These are phyloP conservation scores for Apostichopus leukothele DNA, from an alignment of 53 echinoderm and acorn worm species.

Conservation along the genomic window DNA sequence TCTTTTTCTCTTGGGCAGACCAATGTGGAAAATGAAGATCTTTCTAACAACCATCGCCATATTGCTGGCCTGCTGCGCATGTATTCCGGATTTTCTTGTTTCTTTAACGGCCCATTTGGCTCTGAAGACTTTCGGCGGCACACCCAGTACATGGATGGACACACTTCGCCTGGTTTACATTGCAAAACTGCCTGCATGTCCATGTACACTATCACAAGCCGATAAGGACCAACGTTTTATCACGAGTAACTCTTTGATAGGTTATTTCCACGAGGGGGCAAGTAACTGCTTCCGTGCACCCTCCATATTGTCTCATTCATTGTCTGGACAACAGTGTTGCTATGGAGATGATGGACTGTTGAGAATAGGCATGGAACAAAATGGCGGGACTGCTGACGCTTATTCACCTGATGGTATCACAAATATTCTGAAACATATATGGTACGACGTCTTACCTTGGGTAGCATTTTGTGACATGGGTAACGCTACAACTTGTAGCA, in stretches of 20 bases:
- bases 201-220: slow-evolving; percentile 51
- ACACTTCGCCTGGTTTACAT: not conserved
- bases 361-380: slow-evolving; percentile 50
- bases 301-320: slow-evolving; percentile 2
- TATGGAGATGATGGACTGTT: slow-evolving; percentile 56
- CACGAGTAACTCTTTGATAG: slow-evolving; percentile 22
- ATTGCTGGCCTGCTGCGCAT: not conserved
- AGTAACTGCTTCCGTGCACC: slow-evolving; percentile 54
- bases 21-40: slow-evolving; percentile 4
- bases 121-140: not conserved
- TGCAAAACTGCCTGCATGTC: slow-evolving; percentile 47
- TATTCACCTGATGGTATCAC: slow-evolving; percentile 45
- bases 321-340: slow-evolving; percentile 67
- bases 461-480: slow-evolving; percentile 52
- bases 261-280: slow-evolving; percentile 53
- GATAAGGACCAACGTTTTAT: slow-evolving; percentile 34
- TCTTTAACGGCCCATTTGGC: not conserved
- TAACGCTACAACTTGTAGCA: slow-evolving; percentile 26
- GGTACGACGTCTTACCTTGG: slow-evolving; percentile 62
- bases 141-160: slow-evolving; percentile 8
- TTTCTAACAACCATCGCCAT: not conserved
- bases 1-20: not conserved
- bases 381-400: slow-evolving; percentile 67
- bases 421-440: slow-evolving; percentile 38
- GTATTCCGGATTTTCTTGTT: not conserved